These are phyloP conservation scores for Brachystomella parvula DNA, from an alignment of 1,140 invertebrate genomes.

Conservation along the genomic window DNA sequence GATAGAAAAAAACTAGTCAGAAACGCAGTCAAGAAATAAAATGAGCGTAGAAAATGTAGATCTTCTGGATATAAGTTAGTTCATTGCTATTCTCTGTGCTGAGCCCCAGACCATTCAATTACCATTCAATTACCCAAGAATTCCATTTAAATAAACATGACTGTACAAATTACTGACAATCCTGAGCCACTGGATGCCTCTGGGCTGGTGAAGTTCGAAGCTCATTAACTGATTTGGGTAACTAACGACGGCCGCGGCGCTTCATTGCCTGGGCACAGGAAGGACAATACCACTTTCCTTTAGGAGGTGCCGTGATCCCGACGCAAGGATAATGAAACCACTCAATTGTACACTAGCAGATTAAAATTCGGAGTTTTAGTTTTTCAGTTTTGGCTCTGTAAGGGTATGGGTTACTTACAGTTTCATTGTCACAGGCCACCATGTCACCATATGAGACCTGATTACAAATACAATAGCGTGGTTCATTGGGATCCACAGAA, in stretches of 20 bases:
- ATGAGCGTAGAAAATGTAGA: no score
- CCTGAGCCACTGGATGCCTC: no score
- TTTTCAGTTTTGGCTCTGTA: neutral
- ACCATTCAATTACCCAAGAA: no score
- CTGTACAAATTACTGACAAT: no score
- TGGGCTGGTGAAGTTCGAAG: no score
- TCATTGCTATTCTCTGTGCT: no score
- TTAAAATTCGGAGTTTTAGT: conserved; percentile 6
- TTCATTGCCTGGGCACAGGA: conserved; percentile 28
- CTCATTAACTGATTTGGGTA: neutral
- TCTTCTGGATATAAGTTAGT: no score
- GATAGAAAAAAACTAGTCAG: neutral
- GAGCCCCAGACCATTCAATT: no score
- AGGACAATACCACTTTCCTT: conserved; percentile 38
- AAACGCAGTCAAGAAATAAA: no score
- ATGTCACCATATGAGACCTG: conserved; percentile 98
- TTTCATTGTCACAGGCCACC: conserved; percentile 97
- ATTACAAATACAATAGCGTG: conserved; percentile 94
- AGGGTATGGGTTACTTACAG: conserved; percentile 52
- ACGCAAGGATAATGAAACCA: conserved; percentile 38
- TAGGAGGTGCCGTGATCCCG: conserved; percentile 28
- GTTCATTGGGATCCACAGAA: conserved; percentile 86
- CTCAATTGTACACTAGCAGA: conserved; percentile 33
- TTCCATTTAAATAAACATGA: no score
- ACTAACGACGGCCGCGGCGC: conserved; percentile 21